phyloP scores from a whole-genome alignment of 2,113 vertebrate species.

The Ceuthmochares aereus region DNA sequence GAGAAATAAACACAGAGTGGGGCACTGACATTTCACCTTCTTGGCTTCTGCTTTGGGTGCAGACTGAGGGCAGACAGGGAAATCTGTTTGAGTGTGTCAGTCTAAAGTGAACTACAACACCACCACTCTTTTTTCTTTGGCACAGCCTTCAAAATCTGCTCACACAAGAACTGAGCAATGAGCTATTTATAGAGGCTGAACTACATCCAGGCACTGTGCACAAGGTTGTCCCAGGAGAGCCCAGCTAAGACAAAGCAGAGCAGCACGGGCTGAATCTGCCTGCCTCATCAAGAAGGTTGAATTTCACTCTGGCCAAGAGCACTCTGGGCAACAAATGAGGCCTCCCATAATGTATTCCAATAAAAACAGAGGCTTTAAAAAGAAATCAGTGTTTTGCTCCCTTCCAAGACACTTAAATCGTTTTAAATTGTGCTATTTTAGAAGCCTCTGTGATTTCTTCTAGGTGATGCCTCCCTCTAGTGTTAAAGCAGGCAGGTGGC shows the following conservation, averaged over 20 bases:
- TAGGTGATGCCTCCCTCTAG: slow-evolving; percentile 59
- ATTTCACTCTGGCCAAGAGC: slow-evolving; percentile 36
- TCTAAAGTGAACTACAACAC: slow-evolving; percentile 5
- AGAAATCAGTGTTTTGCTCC: slow-evolving; percentile 34
- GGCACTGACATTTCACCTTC: background rate
- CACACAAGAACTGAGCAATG: background rate
- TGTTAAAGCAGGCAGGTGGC: background rate
- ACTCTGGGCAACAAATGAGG: slow-evolving; percentile 46
- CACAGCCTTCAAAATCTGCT: background rate
- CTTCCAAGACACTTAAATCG: slow-evolving; percentile 27
- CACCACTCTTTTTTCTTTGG: background rate
- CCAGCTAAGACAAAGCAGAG: slow-evolving; percentile 35
- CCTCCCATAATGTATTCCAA: slow-evolving; percentile 52
- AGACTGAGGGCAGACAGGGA: background rate
- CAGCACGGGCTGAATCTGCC: background rate
- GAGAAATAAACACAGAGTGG: background rate
- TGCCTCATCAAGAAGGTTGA: slow-evolving; percentile 43
- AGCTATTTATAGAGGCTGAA: slow-evolving; percentile 52
- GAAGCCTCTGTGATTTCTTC: background rate
- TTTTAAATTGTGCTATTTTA: background rate
- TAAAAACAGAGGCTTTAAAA: slow-evolving; percentile 62
- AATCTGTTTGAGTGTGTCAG: background rate
- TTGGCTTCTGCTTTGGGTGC: background rate
- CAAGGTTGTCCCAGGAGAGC: slow-evolving; percentile 16
- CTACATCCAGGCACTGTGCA: slow-evolving; percentile 10